phyloP scores from a whole-genome alignment of 2,113 vertebrate species.

The Bettongia penicillata region DNA sequence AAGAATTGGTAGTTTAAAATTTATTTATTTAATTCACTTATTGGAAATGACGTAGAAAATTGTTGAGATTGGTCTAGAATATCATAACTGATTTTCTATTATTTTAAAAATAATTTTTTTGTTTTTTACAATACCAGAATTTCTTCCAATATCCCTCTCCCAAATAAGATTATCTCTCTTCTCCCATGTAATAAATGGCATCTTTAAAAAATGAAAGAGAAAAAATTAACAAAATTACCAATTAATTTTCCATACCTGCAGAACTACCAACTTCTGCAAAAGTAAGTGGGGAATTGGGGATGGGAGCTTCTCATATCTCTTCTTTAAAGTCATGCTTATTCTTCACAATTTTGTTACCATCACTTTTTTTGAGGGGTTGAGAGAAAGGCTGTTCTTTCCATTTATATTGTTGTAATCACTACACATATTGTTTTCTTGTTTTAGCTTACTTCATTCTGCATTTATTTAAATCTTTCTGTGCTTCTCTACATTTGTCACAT shows the following conservation, averaged over 20 bases:
- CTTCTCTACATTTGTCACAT: background rate
- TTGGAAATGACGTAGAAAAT: background rate
- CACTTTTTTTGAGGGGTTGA: background rate
- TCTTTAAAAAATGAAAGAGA: too few species aligned
- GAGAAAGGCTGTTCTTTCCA: background rate
- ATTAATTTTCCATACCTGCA: too few species aligned
- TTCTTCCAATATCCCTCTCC: background rate
- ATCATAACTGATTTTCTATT: background rate
- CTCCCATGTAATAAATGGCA: too few species aligned
- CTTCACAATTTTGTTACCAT: too few species aligned
- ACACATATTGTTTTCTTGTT: background rate
- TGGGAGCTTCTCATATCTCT: too few species aligned
- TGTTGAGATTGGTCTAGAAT: background rate
- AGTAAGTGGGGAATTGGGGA: too few species aligned
- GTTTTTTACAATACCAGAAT: background rate
- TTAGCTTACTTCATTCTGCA: background rate
- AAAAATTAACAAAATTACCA: too few species aligned
- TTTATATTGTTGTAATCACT: background rate
- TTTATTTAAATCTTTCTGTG: background rate
- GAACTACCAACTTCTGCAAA: too few species aligned
- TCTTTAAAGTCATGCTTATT: too few species aligned
- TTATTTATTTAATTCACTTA: background rate
- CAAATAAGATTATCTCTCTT: too few species aligned
- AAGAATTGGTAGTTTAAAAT: background rate
- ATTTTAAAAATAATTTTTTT: background rate